Evolutionary conservation across 2,113 vertebrate species (phyloP).

Genomic region (Megatriorchis doriae): DNA sequence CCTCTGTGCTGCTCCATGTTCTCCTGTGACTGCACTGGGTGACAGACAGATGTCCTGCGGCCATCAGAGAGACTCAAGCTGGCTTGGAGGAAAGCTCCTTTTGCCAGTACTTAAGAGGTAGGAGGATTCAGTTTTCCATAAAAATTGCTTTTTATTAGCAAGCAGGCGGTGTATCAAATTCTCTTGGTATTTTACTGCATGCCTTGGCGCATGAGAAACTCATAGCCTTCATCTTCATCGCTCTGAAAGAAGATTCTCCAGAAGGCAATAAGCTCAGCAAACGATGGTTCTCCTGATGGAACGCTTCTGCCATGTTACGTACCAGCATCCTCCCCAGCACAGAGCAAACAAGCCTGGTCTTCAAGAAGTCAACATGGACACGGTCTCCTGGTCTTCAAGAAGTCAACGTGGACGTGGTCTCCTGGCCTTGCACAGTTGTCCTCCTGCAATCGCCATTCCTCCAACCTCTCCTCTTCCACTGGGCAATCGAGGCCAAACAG

Average conservation of each 20-base stretch:
- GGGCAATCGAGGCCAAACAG: neutral
- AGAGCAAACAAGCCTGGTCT: neutral
- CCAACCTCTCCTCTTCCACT: neutral
- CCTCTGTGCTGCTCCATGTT: neutral
- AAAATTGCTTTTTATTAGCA: neutral
- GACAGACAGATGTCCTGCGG: neutral
- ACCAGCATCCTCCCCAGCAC: fast-evolving
- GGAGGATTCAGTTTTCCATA: neutral
- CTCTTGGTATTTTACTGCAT: neutral
- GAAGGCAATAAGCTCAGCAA: neutral
- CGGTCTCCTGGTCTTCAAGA: neutral
- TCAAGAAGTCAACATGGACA: neutral
- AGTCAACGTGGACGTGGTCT: neutral
- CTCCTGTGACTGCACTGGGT: neutral
- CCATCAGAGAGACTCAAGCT: neutral
- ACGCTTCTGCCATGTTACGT: fast-evolving
- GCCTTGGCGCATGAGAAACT: neutral
- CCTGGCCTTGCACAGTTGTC: neutral
- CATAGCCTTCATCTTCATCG: neutral
- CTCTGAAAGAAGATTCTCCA: neutral
- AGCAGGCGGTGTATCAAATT: neutral
- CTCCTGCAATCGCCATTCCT: neutral
- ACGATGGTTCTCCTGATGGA: fast-evolving
- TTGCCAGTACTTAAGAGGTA: neutral
- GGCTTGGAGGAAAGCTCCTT: neutral